Base-by-base conservation (phyloP, 2,797 vertebrate genomes). In the Hirundo rustica region DNA sequence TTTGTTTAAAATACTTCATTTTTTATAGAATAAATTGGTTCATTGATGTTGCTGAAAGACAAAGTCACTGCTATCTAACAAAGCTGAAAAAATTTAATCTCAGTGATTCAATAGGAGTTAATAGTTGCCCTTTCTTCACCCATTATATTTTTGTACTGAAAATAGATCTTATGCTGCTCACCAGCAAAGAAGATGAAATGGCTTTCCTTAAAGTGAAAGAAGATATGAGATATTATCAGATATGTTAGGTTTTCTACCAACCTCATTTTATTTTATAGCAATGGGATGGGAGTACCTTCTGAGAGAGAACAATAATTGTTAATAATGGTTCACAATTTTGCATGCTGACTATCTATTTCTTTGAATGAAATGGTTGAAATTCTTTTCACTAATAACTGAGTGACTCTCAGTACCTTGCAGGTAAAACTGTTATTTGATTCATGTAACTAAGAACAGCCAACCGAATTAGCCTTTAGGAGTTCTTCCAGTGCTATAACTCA, bases 191-290 rank as follows among this genome's bases (percentile, higher is more conserved):
- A 75, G 91, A 96, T 88, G n/a, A 97, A 97, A 97, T 91, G 6
- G 88, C 55, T 97, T 97, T 96, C 81, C 85, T 95, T 86, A 64
- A 96, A 97, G 84, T 50, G 50, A 89, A 95, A 96, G 95, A 95
- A 83, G 80, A 91, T 85, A 91, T 74, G 93, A 97, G 97, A 95
- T 94, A 90, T 95, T 92, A 96, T 96, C 82, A 91, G 38, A 48
- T 67, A 68, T 74, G 53, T 7, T 8, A 74, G 71, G 66, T 95
- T 96, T 93, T 92, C 78, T 93, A 74, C 47, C 51, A 68, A 45
- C 44, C 92, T 96, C 65, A 88, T 96, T 97, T 97, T 96, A 93
- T 82, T 93, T 89, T 88, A 65, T 32, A 89, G 74, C 44, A 87
- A 91, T 80, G 79, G 42, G 80, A 72, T 93, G 16, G 82, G 82